Conservation (phyloP, 2,797 vertebrate species). For the Thunnus albacares region DNA sequence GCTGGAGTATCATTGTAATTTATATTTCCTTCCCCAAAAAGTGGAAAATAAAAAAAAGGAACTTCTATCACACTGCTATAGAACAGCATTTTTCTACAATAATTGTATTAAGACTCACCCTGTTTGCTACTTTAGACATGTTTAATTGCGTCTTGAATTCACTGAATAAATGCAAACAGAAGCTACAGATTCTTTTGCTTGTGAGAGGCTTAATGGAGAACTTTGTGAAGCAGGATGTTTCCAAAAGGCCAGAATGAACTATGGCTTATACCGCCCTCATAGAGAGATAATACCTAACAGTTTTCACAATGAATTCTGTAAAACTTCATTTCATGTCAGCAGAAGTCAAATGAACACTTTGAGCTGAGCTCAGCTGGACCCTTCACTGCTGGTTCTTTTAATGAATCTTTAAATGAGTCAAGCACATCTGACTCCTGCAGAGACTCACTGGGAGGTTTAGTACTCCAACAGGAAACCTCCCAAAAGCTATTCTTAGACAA, state of each 20-base stretch:
- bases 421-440: slow-evolving; percentile 24
- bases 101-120: neutral
- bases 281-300: neutral
- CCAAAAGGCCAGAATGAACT: neutral
- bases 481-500: slow-evolving; percentile 7
- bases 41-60: no score
- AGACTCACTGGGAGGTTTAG: neutral
- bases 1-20: no score
- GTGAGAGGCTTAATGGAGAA: neutral
- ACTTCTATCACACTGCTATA: neutral
- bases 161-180: neutral
- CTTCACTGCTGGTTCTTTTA: slow-evolving; percentile 15
- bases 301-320: slow-evolving; percentile 18
- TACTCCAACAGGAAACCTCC: neutral
- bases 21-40: no score
- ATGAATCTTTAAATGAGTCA: slow-evolving; percentile 36
- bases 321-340: slow-evolving; percentile 13
- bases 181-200: neutral
- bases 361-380: slow-evolving; percentile 32
- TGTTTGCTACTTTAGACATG: neutral
- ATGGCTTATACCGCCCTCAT: neutral
- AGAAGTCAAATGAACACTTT: slow-evolving; percentile 34
- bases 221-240: no score
- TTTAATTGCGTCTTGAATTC: neutral
- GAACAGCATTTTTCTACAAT: neutral